Evolutionary conservation across 2,888 invertebrate species (phyloP), one percentile per base, ranked within the genome.

Genomic region (Troides oblongomaculatus): DNA sequence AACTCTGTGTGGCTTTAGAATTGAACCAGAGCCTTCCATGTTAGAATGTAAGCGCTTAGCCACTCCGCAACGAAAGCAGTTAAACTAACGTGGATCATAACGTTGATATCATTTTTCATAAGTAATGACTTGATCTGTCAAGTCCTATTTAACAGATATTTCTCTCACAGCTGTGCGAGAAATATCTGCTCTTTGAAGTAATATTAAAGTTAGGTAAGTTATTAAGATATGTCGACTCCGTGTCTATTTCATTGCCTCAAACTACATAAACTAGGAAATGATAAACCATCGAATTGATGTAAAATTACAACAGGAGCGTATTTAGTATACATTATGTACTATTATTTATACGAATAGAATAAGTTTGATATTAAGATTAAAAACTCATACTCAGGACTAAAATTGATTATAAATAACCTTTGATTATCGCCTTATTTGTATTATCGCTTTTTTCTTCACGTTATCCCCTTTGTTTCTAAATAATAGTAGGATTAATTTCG

Each of bases 41-140:
- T 46, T 2, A 46, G 2, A 46, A 46, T 4, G 46, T 46, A 46
- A 46, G 46, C 46, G 10, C 14, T 46, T 12, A 46, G 3, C 46
- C 12, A 46, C 53, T 14, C 5, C 14, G 14, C 17, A 2, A 50
- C 14, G 2, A 12, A 53, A 5, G 4, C 18, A n/a, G n/a, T n/a
- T n/a, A 23, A 21, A 43, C 21, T 43, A 50, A 50, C 50, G 60
- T 64, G 21, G 64, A 64, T 57, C 5, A 43, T 53, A 64, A 56
- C 14, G 57, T 56, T 21, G 53, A 53, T 59, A 46, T 61, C 61
- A 64, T 71, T 71, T 67, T 71, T 67, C 67, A 71, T 61, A 67
- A 64, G 64, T 67, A 71, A 71, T 64, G 67, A 71, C 67, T 61
- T 36, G 70, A 61, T 60, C 64, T 61, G 53, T 64, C 60, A 64